Evolutionary conservation across 2,888 invertebrate species (phyloP).

Genomic region (Andricus quercusramuli): DNA sequence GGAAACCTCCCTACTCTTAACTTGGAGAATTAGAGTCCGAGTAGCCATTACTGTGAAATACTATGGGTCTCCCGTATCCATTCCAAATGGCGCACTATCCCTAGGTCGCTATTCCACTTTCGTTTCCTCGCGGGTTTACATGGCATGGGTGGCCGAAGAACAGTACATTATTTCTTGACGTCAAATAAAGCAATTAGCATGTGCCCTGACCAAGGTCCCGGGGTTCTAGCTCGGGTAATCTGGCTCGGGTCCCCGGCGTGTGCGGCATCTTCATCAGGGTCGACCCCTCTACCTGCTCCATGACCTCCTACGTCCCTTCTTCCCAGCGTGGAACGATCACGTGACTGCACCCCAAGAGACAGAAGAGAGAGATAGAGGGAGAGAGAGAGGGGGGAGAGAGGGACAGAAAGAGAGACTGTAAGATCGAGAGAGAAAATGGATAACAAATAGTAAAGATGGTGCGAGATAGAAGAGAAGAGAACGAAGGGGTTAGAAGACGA

Average conservation of each 20-base stretch:
- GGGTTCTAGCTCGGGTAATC: slow-evolving; percentile 74
- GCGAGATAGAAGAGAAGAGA: slow-evolving; percentile 47
- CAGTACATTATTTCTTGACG: slow-evolving; percentile 78
- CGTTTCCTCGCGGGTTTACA: slow-evolving; percentile 63
- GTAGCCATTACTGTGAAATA: slow-evolving; percentile 36
- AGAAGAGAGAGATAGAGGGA: slow-evolving; percentile 28
- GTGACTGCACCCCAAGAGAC: slow-evolving; percentile 61
- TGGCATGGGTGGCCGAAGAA: slow-evolving; percentile 54
- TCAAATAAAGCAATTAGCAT: slow-evolving; percentile 79
- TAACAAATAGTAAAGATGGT: slow-evolving; percentile 46
- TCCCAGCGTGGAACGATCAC: slow-evolving; percentile 57
- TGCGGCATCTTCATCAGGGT: slow-evolving; percentile 78
- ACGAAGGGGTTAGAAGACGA: slow-evolving; percentile 47
- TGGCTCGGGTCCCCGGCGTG: slow-evolving; percentile 76
- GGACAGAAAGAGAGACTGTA: slow-evolving; percentile 46
- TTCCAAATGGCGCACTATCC: slow-evolving; percentile 50
- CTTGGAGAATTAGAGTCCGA: slow-evolving; percentile 37
- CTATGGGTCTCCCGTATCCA: slow-evolving; percentile 13
- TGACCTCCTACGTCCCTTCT: slow-evolving; percentile 47
- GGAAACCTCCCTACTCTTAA: slow-evolving; percentile 29
- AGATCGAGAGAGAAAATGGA: slow-evolving; percentile 44
- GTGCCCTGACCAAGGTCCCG: slow-evolving; percentile 75
- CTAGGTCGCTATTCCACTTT: slow-evolving; percentile 50
- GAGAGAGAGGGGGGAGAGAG: slow-evolving; percentile 43
- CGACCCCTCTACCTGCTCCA: slow-evolving; percentile 53